phyloP scores from a whole-genome alignment of 92 coral and sea anemone genomes.

The Paramuricea clavata region DNA sequence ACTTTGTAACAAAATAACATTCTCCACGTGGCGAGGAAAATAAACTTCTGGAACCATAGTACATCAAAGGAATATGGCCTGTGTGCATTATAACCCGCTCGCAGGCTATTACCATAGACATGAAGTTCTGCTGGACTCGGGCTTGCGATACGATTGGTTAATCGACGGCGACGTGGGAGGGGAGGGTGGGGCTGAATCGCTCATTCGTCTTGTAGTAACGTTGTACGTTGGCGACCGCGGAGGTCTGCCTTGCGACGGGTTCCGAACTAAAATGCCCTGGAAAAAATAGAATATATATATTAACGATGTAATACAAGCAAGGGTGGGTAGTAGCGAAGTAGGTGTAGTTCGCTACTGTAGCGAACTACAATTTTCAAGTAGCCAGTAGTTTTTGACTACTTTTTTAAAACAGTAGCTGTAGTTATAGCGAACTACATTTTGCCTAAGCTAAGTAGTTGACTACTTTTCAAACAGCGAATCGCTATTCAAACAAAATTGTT shows the following conservation, averaged over 20 bases:
- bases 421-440: too few relatives aligned
- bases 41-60: neutral
- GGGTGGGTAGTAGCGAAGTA: too few relatives aligned
- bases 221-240: constrained; percentile 22
- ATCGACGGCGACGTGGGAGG: constrained; percentile 6
- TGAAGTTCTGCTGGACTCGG: neutral
- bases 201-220: neutral
- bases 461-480: too few relatives aligned
- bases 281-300: too few relatives aligned
- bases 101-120: constrained; percentile 1
- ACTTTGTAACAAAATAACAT: too few relatives aligned
- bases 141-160: constrained; percentile 6
- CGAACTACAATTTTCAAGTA: too few relatives aligned
- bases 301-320: too few relatives aligned
- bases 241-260: constrained; percentile 18
- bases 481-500: too few relatives aligned
- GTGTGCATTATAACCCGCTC: neutral
- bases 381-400: too few relatives aligned
- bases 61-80: neutral
- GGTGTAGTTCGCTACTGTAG: too few relatives aligned
- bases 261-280: constrained; percentile 45
- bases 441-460: too few relatives aligned
- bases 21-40: neutral
- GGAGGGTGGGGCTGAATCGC: constrained; percentile 10
- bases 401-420: too few relatives aligned